Base-by-base conservation (phyloP, 2,888 invertebrate species). In the Agrochola lota region DNA sequence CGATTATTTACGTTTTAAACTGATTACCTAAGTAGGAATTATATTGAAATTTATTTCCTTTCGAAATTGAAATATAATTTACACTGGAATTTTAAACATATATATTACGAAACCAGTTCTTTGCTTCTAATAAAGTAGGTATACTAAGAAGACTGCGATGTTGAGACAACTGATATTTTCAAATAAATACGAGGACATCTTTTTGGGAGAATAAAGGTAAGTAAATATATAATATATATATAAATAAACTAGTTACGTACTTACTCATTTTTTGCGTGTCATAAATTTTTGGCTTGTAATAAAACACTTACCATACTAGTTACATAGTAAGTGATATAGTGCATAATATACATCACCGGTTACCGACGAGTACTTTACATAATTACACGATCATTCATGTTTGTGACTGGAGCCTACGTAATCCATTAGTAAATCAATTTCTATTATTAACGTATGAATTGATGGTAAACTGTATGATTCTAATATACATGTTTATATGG, bases 381-480 rank as follows among this genome's bases (percentile, higher is more conserved):
- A 59, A 74, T 79, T 59, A 71, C 30, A 59, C 26, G 23, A 30
- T 57, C 20, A 64, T 43, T 80, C 62, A 52, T 63, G 60, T 63
- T n/a, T 74, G 57, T 20, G 43, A 11, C 43, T 40, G 23, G 55
- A n/a, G 40, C 23, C n/a, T 80, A 6, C 49, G 55, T 40, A 46
- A 66, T 73, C 67, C 55, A 73, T 73, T 69, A 64, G 49, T 26
- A 43, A 52, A 74, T 68, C 49, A 52, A 63, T 80, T 69, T 74
- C 6, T 66, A 26, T 23, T 69, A 59, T 43, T 26, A 64, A 49
- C 5, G 4, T 63, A 49, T 20, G 59, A 79, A 57, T 26, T 59
- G 5, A n/a, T 30, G n/a, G 64, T 57, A n/a, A 49, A 57, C 2
- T n/a, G 9, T 17, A 7, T 35, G 17, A 55, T 77, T 55, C 23